Conservation (phyloP, 2,113 vertebrate species). For the Psephotus haematonotus region DNA sequence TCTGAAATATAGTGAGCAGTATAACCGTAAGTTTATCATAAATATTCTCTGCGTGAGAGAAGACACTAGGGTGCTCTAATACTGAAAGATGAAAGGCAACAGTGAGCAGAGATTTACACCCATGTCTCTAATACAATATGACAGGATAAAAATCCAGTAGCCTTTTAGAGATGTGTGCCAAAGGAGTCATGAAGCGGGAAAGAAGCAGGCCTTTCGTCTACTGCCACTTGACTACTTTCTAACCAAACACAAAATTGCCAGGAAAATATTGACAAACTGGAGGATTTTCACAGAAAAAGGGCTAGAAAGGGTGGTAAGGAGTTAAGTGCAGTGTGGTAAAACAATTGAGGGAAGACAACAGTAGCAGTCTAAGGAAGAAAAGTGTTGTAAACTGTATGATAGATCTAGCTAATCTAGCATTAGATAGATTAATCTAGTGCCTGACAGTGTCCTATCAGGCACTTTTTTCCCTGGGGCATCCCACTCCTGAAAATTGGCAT, state of each 20-base stretch:
- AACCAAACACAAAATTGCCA: background rate
- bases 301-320: background rate
- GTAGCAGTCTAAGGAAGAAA: background rate
- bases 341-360: background rate
- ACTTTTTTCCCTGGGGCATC: background rate
- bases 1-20: background rate
- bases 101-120: background rate
- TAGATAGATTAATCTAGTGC: background rate
- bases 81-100: background rate
- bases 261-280: background rate
- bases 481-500: background rate
- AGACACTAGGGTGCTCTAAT: background rate
- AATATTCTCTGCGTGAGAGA: background rate
- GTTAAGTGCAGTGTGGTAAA: background rate
- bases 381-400: background rate
- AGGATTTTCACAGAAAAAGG: background rate
- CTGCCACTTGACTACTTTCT: background rate
- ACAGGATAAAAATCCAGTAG: background rate
- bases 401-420: background rate
- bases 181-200: background rate
- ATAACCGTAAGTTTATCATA: background rate
- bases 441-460: background rate
- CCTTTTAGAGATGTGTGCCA: background rate
- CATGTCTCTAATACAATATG: background rate
- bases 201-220: background rate